Base-by-base conservation (phyloP, 2,888 invertebrate genomes). In the Drosophila ustulata region DNA sequence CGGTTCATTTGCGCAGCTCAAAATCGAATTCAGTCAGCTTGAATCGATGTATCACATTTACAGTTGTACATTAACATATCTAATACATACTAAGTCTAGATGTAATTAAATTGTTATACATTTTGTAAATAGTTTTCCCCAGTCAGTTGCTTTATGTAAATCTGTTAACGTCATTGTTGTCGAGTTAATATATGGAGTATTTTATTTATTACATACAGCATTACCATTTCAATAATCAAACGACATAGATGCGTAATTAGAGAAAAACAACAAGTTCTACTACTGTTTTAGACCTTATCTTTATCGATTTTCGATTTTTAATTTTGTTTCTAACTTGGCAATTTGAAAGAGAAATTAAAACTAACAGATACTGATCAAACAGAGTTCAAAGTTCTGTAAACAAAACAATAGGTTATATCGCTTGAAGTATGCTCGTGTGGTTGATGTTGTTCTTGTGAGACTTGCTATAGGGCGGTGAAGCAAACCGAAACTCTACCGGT, bases 401-500 rank as follows among this genome's bases (percentile, higher is more conserved):
- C 11, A 13, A n/a, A 46, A 37, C 55, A 18, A 28, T 28, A 28
- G 18, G 1, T 18, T 18, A 18, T 18, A 18, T 18, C 52, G 9
- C 28, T 28, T 28, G 4, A 28, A 28, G 28, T 28, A 3, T 28
- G 18, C 18, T 18, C 18, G 18, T 18, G 1, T 18, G 18, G 18
- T 18, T 18, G 18, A 18, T 18, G 18, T 18, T 18, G 18, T 18
- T 18, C 18, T 28, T 28, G 4, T 1, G 1, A 30, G 30, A 28
- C 28, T 1, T 28, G 28, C 28, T 5, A 28, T 4, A 28, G 28
- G 5, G 5, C 6, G 0, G 28, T 28, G 4, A 46, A 69, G 9
- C 25, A 30, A n/a, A 55, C 55, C 57, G 56, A 62, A 72, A 72
- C 52, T 41, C 46, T 53, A 72, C 72, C 57, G 62, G 72, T 62